A percentile compares a stretch with the other conserved stretches of the same genome.
Evolutionary conservation across 2,888 invertebrate genomes (phyloP).

Genomic region (Aphodius sticticus): DNA sequence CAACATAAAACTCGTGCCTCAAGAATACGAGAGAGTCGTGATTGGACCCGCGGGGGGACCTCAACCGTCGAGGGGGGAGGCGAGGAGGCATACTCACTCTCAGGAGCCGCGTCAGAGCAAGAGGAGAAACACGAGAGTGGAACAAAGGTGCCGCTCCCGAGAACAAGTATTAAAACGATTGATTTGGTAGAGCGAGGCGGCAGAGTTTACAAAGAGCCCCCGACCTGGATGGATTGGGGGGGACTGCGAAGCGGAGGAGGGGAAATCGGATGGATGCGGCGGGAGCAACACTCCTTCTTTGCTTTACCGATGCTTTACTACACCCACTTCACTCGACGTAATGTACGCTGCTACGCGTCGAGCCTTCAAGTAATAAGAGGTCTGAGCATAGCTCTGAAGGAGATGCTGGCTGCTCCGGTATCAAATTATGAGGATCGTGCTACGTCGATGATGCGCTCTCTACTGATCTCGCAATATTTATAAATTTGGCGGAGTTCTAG

Average conservation of each 20-base stretch:
- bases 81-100: not conserved
- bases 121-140: conserved; percentile 9
- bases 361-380: not conserved
- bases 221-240: not conserved
- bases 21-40: not conserved
- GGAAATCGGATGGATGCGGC: conserved; percentile 4
- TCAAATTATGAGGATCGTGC: not conserved
- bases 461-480: too few relatives aligned
- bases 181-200: conserved; percentile 23
- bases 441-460: not conserved
- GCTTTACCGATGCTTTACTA: not conserved
- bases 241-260: not conserved
- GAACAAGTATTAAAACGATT: conserved; percentile 25
- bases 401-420: not conserved
- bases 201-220: conserved; percentile 16
- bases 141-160: conserved; percentile 23
- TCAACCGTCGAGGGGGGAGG: not conserved
- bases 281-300: not conserved
- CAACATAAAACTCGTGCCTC: too few relatives aligned
- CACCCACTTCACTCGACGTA: not conserved
- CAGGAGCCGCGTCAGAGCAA: conserved; percentile 4
- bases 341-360: not conserved
- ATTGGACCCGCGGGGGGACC: not conserved
- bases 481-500: too few relatives aligned
- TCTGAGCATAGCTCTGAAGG: not conserved